Percentiles rank a stretch among this genome's conserved stretches.
phyloP scores from a whole-genome alignment of 2,888 invertebrate species.

The Tetanocera ferruginea region DNA sequence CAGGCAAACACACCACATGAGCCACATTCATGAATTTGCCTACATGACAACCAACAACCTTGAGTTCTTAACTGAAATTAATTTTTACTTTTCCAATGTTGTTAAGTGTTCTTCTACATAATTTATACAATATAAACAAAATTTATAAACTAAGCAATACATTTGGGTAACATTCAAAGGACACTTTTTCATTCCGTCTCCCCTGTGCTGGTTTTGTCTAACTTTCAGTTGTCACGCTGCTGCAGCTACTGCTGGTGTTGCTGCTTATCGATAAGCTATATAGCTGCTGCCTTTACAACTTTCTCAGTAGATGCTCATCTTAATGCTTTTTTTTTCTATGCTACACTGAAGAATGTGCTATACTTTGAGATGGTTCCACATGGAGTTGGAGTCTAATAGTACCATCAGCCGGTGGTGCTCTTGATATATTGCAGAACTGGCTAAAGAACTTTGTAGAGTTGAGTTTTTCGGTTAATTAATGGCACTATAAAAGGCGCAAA shows the following conservation, averaged over 20 bases:
- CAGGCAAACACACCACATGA: too few species aligned
- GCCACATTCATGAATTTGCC: neutral
- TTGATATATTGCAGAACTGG: constrained; percentile 5
- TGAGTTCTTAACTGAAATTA: neutral
- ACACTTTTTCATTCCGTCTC: constrained; percentile 23
- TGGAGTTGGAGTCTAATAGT: neutral
- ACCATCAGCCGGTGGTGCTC: neutral
- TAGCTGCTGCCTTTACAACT: neutral
- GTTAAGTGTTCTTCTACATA: neutral
- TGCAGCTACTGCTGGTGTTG: too few species aligned
- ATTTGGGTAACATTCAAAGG: constrained; percentile 3
- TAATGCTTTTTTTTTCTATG: neutral
- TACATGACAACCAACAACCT: neutral
- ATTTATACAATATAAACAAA: neutral
- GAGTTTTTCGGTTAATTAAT: constrained; percentile 37
- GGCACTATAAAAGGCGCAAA: constrained; percentile 23
- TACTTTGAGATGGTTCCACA: neutral
- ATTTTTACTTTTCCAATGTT: neutral
- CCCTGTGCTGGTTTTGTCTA: neutral
- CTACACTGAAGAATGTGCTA: neutral
- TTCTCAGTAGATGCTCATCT: neutral
- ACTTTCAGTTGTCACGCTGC: too few species aligned
- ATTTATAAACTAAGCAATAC: neutral
- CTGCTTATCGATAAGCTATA: too few species aligned
- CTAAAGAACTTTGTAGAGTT: constrained; percentile 14